phyloP scores from a whole-genome alignment of 2,888 invertebrate species.

The Pasiphila rectangulata region DNA sequence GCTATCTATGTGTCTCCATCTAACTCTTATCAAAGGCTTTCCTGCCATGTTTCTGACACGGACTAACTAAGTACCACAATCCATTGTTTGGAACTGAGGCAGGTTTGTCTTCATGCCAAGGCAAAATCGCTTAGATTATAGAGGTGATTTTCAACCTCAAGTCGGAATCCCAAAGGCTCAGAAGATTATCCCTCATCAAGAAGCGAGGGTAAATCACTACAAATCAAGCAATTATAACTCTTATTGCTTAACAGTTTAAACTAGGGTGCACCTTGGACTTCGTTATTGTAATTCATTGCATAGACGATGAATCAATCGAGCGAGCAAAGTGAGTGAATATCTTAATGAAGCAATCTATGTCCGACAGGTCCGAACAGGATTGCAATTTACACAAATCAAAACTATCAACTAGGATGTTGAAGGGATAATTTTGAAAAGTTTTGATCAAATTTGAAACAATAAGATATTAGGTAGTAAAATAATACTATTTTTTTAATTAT shows the following conservation, averaged over 20 bases:
- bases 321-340: too few species aligned
- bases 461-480: too few species aligned
- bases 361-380: too few species aligned
- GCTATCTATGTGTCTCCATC: too few species aligned
- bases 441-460: too few species aligned
- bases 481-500: too few species aligned
- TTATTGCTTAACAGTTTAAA: conserved; percentile 5
- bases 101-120: neutral
- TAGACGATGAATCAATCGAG: too few species aligned
- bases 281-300: too few species aligned
- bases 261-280: neutral
- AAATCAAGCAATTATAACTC: conserved; percentile 14
- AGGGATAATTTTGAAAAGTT: too few species aligned
- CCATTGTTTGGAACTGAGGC: neutral
- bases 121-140: conserved; percentile 27
- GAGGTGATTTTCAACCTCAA: conserved; percentile 24
- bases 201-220: conserved; percentile 18
- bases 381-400: too few species aligned
- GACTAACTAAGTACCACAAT: conserved; percentile 2
- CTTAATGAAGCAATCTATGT: too few species aligned
- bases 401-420: too few species aligned
- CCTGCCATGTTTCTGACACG: neutral
- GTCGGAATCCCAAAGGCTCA: conserved; percentile 18
- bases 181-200: conserved; percentile 32
- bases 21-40: neutral